A percentile compares a stretch with the other conserved stretches of the same genome.
These are phyloP conservation scores for Diloba caeruleocephala DNA, from an alignment of 2,888 invertebrate genomes.

Conservation along the genomic window DNA sequence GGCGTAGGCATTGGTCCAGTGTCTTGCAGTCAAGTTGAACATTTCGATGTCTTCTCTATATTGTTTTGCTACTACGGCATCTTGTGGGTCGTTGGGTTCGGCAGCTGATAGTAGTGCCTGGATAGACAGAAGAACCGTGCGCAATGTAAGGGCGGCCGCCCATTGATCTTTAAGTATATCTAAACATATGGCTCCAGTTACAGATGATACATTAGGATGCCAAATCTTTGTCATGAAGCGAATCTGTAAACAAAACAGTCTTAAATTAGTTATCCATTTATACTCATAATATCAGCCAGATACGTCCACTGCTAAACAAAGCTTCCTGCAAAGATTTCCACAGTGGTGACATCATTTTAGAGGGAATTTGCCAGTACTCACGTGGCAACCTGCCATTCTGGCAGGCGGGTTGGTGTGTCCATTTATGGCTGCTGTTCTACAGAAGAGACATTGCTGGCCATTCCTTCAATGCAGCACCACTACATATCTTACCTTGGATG, in stretches of 20 bases:
- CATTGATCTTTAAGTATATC: slow-evolving; percentile 99
- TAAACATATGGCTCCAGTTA: slow-evolving; percentile 99
- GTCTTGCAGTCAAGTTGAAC: slow-evolving; percentile 96
- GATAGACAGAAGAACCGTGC: slow-evolving; percentile 98
- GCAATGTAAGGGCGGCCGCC: slow-evolving; percentile 99
- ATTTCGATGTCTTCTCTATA: slow-evolving; percentile 96
- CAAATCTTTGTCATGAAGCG: slow-evolving; percentile 99
- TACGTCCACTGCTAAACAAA: no score
- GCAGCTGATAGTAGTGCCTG: slow-evolving; percentile 98
- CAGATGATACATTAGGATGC: slow-evolving; percentile 99
- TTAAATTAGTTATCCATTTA: neutral
- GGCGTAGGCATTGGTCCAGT: slow-evolving; percentile 99
- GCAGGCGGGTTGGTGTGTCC: no score
- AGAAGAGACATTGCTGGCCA: no score
- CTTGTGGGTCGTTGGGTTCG: slow-evolving; percentile 98
- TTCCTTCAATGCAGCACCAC: no score
- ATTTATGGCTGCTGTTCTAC: no score
- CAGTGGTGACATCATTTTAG: no score
- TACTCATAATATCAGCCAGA: no score
- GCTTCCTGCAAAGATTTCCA: no score
- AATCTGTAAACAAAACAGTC: slow-evolving; percentile 90
- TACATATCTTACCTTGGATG: no score
- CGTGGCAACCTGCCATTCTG: no score
- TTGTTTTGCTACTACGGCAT: slow-evolving; percentile 99
- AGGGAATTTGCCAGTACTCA: no score